phyloP scores from a whole-genome alignment of 2,888 invertebrate genomes.

The Arrhopalites spinosus region DNA sequence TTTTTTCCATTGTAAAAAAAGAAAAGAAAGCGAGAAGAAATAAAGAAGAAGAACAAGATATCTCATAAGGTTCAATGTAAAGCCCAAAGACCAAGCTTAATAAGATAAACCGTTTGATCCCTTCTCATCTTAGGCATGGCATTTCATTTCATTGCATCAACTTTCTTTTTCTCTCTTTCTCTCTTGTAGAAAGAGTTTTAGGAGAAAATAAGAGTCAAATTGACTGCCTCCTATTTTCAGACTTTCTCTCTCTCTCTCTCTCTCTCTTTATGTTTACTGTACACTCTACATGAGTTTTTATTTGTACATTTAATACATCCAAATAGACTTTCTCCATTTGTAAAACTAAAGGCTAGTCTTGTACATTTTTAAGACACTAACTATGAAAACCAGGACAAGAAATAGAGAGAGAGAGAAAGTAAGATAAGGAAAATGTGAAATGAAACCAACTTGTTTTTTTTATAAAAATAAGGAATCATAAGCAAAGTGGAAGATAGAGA shows the following conservation, averaged over 20 bases:
- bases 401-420: no score
- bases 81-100: not conserved
- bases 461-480: no score
- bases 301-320: no score
- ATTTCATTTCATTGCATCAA: not conserved
- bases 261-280: not conserved
- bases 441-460: no score
- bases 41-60: not conserved
- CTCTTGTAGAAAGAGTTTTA: not conserved
- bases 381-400: no score
- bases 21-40: not conserved
- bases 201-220: not conserved
- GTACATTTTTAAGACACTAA: no score
- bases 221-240: not conserved
- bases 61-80: not conserved
- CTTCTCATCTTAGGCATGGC: not conserved
- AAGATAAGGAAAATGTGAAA: no score
- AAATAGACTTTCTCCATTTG: no score
- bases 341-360: no score
- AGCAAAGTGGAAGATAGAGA: no score
- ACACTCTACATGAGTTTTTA: no score
- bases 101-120: constrained; percentile 16
- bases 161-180: not conserved
- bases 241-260: not conserved
- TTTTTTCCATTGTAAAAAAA: not conserved